These are phyloP conservation scores for Drosophila triauraria DNA, from an alignment of 1,140 invertebrate species.

Conservation along the genomic window DNA sequence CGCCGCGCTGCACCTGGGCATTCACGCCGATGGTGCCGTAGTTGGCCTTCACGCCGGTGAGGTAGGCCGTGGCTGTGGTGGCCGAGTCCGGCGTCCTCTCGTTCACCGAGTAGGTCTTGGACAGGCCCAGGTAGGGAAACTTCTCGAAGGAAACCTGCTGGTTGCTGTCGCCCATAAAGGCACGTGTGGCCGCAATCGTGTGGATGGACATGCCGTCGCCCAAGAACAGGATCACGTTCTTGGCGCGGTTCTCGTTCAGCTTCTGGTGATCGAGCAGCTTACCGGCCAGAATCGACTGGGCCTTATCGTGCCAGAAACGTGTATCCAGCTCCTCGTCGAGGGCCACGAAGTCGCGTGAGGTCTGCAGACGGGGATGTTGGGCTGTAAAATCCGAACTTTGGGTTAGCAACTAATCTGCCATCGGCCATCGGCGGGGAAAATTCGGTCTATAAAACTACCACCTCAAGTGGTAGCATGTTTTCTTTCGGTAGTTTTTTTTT, in stretches of 20 bases:
- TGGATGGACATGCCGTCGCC: slow-evolving; percentile 93
- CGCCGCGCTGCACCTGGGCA: slow-evolving; percentile 86
- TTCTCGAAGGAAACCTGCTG: slow-evolving; percentile 89
- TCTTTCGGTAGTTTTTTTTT: neutral
- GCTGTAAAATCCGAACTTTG: slow-evolving; percentile 44
- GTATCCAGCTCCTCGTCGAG: slow-evolving; percentile 66
- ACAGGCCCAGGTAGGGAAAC: slow-evolving; percentile 90
- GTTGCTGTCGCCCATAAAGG: slow-evolving; percentile 89
- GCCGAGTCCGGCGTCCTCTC: slow-evolving; percentile 92
- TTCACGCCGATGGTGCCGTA: slow-evolving; percentile 90
- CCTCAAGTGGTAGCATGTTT: slow-evolving; percentile 21
- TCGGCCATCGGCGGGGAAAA: slow-evolving; percentile 11
- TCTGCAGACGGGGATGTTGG: slow-evolving; percentile 58
- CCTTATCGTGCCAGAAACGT: slow-evolving; percentile 71
- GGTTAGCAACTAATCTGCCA: slow-evolving; percentile 42
- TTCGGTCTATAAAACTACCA: slow-evolving; percentile 17
- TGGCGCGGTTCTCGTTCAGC: slow-evolving; percentile 86
- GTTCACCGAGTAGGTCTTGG: slow-evolving; percentile 92
- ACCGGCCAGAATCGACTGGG: slow-evolving; percentile 68
- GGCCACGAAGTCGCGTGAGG: slow-evolving; percentile 60
- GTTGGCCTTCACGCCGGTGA: slow-evolving; percentile 94
- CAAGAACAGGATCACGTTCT: slow-evolving; percentile 91
- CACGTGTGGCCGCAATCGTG: slow-evolving; percentile 89
- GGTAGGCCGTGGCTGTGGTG: slow-evolving; percentile 91
- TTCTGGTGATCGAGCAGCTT: slow-evolving; percentile 74